Evolutionary conservation across 2,797 vertebrate species (phyloP), one percentile per base, ranked within the genome.

Genomic region (Pipistrellus kuhlii): DNA sequence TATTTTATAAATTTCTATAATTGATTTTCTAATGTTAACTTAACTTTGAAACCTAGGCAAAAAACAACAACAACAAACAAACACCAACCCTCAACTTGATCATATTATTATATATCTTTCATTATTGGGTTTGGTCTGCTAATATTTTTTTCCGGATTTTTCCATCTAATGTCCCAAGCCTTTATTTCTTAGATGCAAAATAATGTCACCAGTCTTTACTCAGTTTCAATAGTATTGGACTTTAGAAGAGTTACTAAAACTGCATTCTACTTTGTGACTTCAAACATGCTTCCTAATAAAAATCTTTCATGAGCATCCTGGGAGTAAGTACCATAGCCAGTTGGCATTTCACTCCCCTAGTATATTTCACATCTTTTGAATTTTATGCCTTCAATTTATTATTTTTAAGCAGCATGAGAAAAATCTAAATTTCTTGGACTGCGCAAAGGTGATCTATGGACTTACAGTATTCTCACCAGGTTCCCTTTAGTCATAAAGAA

Each of bases 111-210:
- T 64, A 71, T 73, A 90, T 66, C 32, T 94, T 94, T 51, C 32
- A 51, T 85, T 57, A 10, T 72, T 44, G 30, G 17, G n/a, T 59
- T 91, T 91, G 44, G 44, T 88, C 25, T 84, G 18, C 64, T 76
- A 86, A 82, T 83, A 90, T 75, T 83, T 92, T 85, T 90, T 30
- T 88, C 88, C 77, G 38, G 3, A 41, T 35, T 91, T 78, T 88
- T 91, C 53, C 32, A 57, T 53, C 72, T 75, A 73, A 77, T 80
- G 71, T 66, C 89, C 15, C 18, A 69, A 85, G 55, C 88, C 59
- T 95, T 85, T 91, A 82, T 87, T 96, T 93, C 85, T 59, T 64
- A 57, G 82, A 91, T 85, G 85, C 53, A 87, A 94, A 94, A 90
- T 81, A 84, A 69, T 90, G 69, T 94, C 21, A 53, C 32, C 15